Percentiles rank a stretch among this genome's conserved stretches.
phyloP scores from a whole-genome alignment of 2,113 vertebrate genomes.

The Austrofundulus limnaeus region DNA sequence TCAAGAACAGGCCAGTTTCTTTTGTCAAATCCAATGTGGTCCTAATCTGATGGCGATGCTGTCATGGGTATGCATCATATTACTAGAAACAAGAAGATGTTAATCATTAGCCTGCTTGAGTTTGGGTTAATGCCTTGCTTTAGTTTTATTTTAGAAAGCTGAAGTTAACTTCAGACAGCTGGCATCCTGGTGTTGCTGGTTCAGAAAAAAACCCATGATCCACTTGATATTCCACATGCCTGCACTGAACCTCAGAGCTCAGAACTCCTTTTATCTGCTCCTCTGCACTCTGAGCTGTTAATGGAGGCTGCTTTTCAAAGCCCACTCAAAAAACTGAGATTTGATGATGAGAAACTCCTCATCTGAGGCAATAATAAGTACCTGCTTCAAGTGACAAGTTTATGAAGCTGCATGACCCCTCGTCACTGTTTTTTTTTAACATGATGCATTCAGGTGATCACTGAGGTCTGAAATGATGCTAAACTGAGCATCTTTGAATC shows the following conservation, averaged over 20 bases:
- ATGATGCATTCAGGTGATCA: conserved; percentile 4
- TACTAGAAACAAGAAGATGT: conserved; percentile 19
- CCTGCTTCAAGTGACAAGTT: conserved; percentile 45
- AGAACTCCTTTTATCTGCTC: conserved; percentile 31
- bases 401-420: conserved; percentile 4
- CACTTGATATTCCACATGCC: conserved; percentile 31
- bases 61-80: conserved; percentile 11
- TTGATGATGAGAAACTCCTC: conserved; percentile 23
- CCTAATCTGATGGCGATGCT: not conserved
- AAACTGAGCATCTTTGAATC: not conserved
- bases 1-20: not conserved
- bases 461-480: not conserved
- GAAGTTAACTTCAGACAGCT: conserved; percentile 19
- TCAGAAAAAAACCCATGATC: conserved; percentile 9
- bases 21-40: not conserved
- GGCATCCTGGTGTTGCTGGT: conserved; percentile 17
- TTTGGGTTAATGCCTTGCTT: conserved; percentile 29
- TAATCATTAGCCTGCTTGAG: conserved; percentile 8
- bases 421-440: conserved; percentile 12
- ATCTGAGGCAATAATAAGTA: conserved; percentile 29
- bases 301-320: conserved; percentile 7
- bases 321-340: not conserved
- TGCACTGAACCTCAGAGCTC: conserved; percentile 21
- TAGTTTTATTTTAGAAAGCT: conserved; percentile 29
- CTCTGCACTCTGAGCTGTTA: conserved; percentile 14